Evolutionary conservation across 2,888 invertebrate species (phyloP).

Genomic region (Tanytarsus gracilentus): DNA sequence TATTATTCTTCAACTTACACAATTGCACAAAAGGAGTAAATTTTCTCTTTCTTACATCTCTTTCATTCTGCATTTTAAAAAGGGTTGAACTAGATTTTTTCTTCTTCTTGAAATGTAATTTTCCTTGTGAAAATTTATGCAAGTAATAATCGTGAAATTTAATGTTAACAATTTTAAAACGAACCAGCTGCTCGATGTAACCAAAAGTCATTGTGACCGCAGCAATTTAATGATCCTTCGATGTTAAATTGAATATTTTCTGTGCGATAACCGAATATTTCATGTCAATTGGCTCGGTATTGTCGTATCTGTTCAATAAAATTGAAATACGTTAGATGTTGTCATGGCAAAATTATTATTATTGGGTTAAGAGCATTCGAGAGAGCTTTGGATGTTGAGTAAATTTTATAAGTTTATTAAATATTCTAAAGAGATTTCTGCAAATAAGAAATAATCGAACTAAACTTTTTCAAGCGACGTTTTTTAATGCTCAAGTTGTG

Average conservation of each 20-base stretch:
- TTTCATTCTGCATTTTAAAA: neutral
- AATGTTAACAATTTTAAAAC: constrained; percentile 19
- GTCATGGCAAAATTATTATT: too few relatives aligned
- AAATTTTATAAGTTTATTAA: too few relatives aligned
- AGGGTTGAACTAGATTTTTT: neutral
- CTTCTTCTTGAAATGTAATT: neutral
- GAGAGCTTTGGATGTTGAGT: too few relatives aligned
- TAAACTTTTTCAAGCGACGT: too few relatives aligned
- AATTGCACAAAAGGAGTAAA: constrained; percentile 7
- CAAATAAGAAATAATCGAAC: too few relatives aligned
- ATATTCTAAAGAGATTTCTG: too few relatives aligned
- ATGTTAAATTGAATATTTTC: constrained; percentile 49
- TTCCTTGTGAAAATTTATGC: neutral
- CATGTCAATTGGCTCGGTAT: constrained; percentile 83
- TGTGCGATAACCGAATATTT: constrained; percentile 76
- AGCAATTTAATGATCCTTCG: constrained; percentile 22
- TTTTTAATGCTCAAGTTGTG: too few relatives aligned
- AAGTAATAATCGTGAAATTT: constrained; percentile 15
- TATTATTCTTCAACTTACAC: neutral
- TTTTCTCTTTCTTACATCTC: neutral
- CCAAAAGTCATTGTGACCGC: neutral
- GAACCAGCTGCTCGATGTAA: neutral
- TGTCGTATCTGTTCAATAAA: constrained; percentile 67
- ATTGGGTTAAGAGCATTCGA: too few relatives aligned
- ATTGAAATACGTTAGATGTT: too few relatives aligned